These are phyloP conservation scores for Lypha dubia DNA, from an alignment of 2,888 invertebrate species.

Conservation along the genomic window DNA sequence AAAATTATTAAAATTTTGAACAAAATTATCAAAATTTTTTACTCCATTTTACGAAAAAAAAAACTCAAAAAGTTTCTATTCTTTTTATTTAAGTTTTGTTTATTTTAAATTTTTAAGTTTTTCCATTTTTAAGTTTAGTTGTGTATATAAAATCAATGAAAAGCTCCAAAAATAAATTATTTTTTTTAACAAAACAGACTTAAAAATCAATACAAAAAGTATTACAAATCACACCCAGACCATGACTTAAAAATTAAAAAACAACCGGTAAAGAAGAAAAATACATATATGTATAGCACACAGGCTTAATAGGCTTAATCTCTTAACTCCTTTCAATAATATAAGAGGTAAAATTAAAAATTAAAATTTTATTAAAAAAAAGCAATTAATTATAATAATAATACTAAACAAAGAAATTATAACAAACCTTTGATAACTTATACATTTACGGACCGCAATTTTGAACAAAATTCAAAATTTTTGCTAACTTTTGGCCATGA, in stretches of 20 bases:
- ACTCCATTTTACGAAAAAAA: constrained; percentile 66
- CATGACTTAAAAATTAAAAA: constrained; percentile 31
- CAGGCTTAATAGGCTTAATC: constrained; percentile 50
- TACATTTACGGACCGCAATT: constrained; percentile 71
- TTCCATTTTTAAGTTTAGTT: constrained; percentile 8
- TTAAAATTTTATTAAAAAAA: constrained; percentile 35
- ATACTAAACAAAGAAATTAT: constrained; percentile 41
- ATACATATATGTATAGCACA: background rate
- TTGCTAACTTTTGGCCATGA: constrained; percentile 70
- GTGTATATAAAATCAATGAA: constrained; percentile 62
- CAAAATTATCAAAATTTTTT: constrained; percentile 70
- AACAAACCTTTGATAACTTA: constrained; percentile 63
- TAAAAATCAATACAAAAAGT: constrained; percentile 5
- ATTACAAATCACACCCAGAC: constrained; percentile 11
- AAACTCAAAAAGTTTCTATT: constrained; percentile 21
- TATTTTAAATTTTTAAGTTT: background rate
- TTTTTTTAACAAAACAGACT: constrained; percentile 28
- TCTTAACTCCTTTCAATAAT: background rate
- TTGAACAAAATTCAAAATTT: constrained; percentile 70
- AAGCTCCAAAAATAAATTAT: constrained; percentile 67
- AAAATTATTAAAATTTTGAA: constrained; percentile 55
- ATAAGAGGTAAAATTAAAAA: constrained; percentile 27
- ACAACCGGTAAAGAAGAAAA: constrained; percentile 1
- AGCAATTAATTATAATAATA: constrained; percentile 40
- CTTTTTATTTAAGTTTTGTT: constrained; percentile 30